phyloP scores from a whole-genome alignment of 2,888 invertebrate genomes.

The Agonopterix heracliana region DNA sequence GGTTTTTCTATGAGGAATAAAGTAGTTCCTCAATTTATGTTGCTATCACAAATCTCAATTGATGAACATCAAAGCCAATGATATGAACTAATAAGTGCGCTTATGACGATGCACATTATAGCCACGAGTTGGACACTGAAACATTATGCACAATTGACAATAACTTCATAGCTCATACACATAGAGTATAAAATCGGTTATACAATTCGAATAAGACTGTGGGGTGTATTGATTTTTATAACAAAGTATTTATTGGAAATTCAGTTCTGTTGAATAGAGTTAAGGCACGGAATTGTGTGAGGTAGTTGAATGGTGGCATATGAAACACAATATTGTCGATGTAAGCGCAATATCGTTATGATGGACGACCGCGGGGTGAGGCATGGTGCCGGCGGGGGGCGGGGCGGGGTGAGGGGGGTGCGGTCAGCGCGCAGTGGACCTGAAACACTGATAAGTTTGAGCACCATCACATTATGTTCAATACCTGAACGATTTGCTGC shows the following conservation, averaged over 20 bases:
- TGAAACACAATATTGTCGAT: slow-evolving; percentile 71
- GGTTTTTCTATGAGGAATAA: too few relatives aligned
- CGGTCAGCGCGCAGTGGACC: slow-evolving; percentile 68
- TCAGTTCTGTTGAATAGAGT: slow-evolving; percentile 2
- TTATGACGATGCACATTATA: slow-evolving; percentile 48
- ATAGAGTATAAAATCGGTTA: too few relatives aligned
- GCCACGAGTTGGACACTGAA: slow-evolving; percentile 32
- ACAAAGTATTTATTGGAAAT: slow-evolving; percentile 2
- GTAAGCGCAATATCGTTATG: slow-evolving; percentile 72
- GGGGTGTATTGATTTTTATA: slow-evolving; percentile 44
- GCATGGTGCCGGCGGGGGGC: slow-evolving; percentile 25
- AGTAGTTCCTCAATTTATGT: neutral
- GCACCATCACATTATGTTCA: slow-evolving; percentile 1
- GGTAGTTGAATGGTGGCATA: slow-evolving; percentile 20
- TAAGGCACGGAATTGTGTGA: slow-evolving; percentile 14
- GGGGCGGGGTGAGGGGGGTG: slow-evolving; percentile 28
- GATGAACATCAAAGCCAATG: slow-evolving; percentile 23
- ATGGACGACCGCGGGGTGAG: slow-evolving; percentile 51
- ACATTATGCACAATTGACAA: neutral
- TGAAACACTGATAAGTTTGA: slow-evolving; percentile 59
- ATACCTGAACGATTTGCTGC: slow-evolving; percentile 9
- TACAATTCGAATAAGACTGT: too few relatives aligned
- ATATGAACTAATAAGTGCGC: slow-evolving; percentile 38
- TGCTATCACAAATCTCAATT: slow-evolving; percentile 20
- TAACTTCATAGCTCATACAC: too few relatives aligned